These are phyloP conservation scores for Lepus townsendii DNA, from an alignment of 2,797 vertebrate species.

Conservation along the genomic window DNA sequence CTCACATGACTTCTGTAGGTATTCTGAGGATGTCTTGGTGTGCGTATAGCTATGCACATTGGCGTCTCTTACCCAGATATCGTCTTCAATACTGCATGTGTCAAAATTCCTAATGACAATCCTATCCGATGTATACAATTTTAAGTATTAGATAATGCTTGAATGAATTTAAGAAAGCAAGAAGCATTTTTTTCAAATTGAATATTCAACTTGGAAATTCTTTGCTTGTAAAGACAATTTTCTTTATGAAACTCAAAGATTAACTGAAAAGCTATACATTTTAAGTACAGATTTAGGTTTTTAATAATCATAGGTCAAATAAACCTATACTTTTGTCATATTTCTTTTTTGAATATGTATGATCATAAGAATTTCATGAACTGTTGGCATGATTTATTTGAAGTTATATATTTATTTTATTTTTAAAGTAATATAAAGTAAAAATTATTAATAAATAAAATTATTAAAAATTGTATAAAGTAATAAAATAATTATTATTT, in stretches of 20 bases:
- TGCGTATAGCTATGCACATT: no score
- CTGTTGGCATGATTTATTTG: not conserved
- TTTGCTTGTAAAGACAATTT: not conserved
- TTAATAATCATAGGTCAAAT: not conserved
- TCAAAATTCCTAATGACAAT: not conserved
- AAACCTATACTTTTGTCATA: not conserved
- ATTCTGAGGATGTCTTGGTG: no score
- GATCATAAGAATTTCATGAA: not conserved
- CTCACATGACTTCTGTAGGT: no score
- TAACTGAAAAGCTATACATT: not conserved
- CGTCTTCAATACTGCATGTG: not conserved
- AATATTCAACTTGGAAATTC: not conserved
- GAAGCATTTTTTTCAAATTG: not conserved
- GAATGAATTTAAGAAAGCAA: not conserved
- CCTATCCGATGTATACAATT: not conserved
- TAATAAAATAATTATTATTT: not conserved
- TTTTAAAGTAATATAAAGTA: no score
- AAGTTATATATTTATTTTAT: not conserved
- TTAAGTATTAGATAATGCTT: constrained; percentile 31
- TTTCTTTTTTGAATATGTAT: not conserved
- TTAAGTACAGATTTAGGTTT: not conserved
- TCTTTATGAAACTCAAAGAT: constrained; percentile 15
- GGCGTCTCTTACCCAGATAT: no score
- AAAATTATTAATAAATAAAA: no score
- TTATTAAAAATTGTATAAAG: no score